These are phyloP conservation scores for Melangyna quadrimaculata DNA, from an alignment of 2,888 invertebrate genomes.

Conservation along the genomic window DNA sequence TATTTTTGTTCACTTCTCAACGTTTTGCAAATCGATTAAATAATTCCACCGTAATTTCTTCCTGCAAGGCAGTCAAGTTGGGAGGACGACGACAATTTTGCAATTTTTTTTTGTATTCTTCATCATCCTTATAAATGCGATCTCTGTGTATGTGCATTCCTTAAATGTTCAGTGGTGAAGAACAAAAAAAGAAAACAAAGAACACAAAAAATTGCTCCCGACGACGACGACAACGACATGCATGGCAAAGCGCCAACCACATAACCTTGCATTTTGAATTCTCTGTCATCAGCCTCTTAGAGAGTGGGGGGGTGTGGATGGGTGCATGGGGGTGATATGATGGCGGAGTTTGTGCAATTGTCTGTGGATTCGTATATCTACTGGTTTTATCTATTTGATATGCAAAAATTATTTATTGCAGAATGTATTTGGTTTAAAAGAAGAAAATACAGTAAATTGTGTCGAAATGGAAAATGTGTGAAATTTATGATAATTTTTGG, in stretches of 20 bases:
- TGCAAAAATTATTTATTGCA: conserved; percentile 63
- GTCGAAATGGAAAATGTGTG: conserved; percentile 55
- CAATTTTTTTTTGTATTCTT: conserved; percentile 26
- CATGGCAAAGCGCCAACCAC: conserved; percentile 59
- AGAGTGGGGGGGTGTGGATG: no score
- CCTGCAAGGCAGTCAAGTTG: conserved; percentile 56
- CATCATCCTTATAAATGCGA: conserved; percentile 21
- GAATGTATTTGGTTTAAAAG: conserved; percentile 58
- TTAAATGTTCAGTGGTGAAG: conserved; percentile 32
- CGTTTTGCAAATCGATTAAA: conserved; percentile 62
- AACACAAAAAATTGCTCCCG: neutral
- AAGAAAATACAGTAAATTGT: conserved; percentile 48
- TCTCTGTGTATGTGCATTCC: conserved; percentile 45
- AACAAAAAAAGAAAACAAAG: conserved; percentile 6
- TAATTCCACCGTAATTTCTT: conserved; percentile 69
- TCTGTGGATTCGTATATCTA: conserved; percentile 46
- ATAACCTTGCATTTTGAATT: conserved; percentile 54
- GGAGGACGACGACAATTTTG: conserved; percentile 50
- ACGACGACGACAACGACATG: no score
- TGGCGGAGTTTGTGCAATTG: conserved; percentile 34
- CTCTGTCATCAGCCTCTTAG: neutral
- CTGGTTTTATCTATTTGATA: conserved; percentile 45
- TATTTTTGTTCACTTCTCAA: conserved; percentile 31
- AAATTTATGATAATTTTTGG: conserved; percentile 65
- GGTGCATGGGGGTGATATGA: neutral